phyloP scores from a whole-genome alignment of 2,888 invertebrate genomes.

The Hyalella azteca region DNA sequence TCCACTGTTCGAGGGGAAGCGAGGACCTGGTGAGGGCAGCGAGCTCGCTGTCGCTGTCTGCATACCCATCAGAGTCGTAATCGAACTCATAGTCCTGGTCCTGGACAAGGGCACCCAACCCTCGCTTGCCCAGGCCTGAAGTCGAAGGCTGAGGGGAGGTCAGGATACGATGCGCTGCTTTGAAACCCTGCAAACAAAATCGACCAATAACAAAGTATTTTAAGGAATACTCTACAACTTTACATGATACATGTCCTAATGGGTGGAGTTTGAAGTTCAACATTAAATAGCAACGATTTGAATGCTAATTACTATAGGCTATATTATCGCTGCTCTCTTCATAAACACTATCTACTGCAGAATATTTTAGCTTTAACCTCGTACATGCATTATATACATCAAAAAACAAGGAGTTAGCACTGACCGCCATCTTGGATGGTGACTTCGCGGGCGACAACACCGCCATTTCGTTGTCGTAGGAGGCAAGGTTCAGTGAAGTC shows the following conservation, averaged over 20 bases:
- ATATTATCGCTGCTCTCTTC: too few relatives aligned
- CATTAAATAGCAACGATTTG: too few relatives aligned
- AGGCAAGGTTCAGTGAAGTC: neutral
- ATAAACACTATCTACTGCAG: too few relatives aligned
- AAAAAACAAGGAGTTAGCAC: too few relatives aligned
- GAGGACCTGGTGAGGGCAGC: conserved; percentile 41
- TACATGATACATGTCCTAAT: too few relatives aligned
- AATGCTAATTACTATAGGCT: too few relatives aligned
- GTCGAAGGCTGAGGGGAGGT: conserved; percentile 49
- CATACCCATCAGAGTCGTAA: conserved; percentile 57
- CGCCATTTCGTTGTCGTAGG: neutral
- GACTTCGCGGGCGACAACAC: neutral
- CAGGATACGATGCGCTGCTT: neutral
- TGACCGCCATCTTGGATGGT: neutral
- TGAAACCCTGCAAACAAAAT: conserved; percentile 45
- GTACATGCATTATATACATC: too few relatives aligned
- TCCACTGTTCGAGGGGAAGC: conserved; percentile 53
- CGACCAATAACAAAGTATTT: too few relatives aligned
- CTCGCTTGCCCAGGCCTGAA: conserved; percentile 46
- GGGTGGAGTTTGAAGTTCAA: too few relatives aligned
- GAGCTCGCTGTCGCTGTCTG: conserved; percentile 54
- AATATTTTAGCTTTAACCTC: too few relatives aligned
- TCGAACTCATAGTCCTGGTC: conserved; percentile 57
- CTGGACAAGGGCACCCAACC: conserved; percentile 37
- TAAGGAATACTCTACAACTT: too few relatives aligned